A percentile compares a stretch with the other conserved stretches of the same genome.
phyloP scores from a whole-genome alignment of 2,113 vertebrate species.

The Lontra canadensis region DNA sequence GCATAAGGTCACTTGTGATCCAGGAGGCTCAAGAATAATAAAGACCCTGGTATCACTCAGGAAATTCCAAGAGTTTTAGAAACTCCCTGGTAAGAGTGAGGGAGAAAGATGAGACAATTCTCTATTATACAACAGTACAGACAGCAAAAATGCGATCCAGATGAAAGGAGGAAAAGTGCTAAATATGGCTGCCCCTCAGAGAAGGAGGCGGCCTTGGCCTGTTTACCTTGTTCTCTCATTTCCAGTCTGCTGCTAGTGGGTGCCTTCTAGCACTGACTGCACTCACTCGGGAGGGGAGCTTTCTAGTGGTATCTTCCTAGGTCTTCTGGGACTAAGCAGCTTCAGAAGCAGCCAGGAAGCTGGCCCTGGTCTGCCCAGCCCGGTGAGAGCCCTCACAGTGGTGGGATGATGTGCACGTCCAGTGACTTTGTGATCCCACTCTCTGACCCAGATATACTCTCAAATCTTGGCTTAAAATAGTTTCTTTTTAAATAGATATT shows the following conservation, averaged over 20 bases:
- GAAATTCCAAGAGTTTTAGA: constrained; percentile 29
- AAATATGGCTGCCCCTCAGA: background rate
- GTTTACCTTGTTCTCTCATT: background rate
- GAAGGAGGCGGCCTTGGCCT: background rate
- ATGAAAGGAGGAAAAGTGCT: background rate
- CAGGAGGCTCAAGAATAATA: background rate
- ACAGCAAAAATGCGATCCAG: background rate
- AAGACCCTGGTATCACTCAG: background rate
- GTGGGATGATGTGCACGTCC: background rate
- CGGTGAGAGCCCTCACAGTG: background rate
- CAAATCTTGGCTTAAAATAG: background rate
- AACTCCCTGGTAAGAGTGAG: background rate
- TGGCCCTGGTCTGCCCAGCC: background rate
- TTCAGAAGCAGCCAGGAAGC: background rate
- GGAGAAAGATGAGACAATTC: background rate
- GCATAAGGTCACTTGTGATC: constrained; percentile 3
- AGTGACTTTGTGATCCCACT: background rate
- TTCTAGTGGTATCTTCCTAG: background rate
- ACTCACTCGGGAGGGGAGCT: background rate
- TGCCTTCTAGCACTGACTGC: background rate
- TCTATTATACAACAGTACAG: background rate
- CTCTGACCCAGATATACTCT: background rate
- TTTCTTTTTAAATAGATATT: background rate
- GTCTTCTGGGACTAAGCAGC: background rate
- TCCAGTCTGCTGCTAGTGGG: background rate